Evolutionary conservation across 2,113 vertebrate genomes (phyloP), one percentile per base, ranked within the genome.

Genomic region (Polypterus bichir): DNA sequence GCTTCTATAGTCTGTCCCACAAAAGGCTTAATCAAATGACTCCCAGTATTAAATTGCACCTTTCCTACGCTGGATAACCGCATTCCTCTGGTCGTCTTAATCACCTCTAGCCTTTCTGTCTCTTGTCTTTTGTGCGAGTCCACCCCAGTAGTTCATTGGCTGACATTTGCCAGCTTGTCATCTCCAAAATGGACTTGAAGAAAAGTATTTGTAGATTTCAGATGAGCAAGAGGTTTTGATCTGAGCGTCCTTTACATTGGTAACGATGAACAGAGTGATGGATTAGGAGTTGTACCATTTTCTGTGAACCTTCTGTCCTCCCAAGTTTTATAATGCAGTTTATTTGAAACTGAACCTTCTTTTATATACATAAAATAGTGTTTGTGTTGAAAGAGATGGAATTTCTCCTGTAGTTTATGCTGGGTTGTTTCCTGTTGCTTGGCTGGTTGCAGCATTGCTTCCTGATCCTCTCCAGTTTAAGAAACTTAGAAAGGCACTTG

Each of bases 401-500:
- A 27, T 27, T 27, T 27, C 27, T 4, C 46, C 27, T 54, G 27
- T 61, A 62, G 65, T 62, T 66, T 75, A 94, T 1, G 73, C 73
- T 0, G 81, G 88, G 66, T 91, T 86, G 0, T 79, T 81, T 0
- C 44, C 65, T 4, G 63, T 67, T 61, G 80, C 79, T 74, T 89
- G 83, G 77, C 62, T 87, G 62, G 80, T 89, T 62, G 91, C 91
- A 0, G 90, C 86, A 0, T 91, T 92, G 71, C 85, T 86, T 63
- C 88, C 82, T 0, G 83, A 69, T 46, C 84, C 87, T 63, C 69
- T 88, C 94, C 93, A 95, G 54, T 82, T 79, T 1, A 85, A 63
- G 71, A 88, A 95, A 77, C 90, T 89, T 79, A 95, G 83, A 80
- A 84, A 87, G 8, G 87, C 67, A 44, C 90, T 93, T 6, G 59